Evolutionary conservation across 2,888 invertebrate genomes (phyloP), one percentile per base, ranked within the genome.

Genomic region (Clusia tigrina): DNA sequence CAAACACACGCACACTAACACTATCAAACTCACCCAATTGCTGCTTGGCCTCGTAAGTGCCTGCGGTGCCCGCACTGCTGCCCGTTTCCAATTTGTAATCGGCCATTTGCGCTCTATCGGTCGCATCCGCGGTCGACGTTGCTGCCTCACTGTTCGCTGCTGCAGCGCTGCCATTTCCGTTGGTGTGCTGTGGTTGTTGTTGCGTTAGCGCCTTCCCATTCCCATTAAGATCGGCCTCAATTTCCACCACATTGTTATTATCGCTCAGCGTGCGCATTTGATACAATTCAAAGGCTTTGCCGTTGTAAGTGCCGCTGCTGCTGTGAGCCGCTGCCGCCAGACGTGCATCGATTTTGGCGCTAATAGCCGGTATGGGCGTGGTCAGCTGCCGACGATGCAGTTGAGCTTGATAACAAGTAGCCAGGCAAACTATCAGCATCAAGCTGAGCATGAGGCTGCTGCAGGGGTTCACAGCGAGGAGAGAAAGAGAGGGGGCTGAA

Each of bases 351-450:
- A 77, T 70, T 24, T 79, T 79, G 32, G 75, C 78, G 22, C 81
- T 79, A 22, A 79, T 81, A 2, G 75, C 73, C 0, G 73, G 69
- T 60, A 78, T 78, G 37, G 72, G 64, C 1, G 71, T 60, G 15
- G 72, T 69, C 51, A 74, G 54, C 2, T 74, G 72, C 5, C 67
- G 69, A 37, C 72, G 69, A 59, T 76, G 79, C 18, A 88, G 78
- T 65, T 85, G 84, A 38, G 86, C 85, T 72, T 92, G 91, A 79
- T 89, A 90, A 42, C 89, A 76, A 0, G 90, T 89, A 58, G 89
- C 78, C 84, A 89, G 88, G 71, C 91, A 79, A 9, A 88, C 73
- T 0, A 85, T 68, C 71, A 62, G 84, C 20, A 76, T 15, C 1
- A 81, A 63, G 1, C 77, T 77, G 6, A 80, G 57, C 58, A 80